Percentiles rank a stretch among this genome's conserved stretches.
These are phyloP conservation scores for Atta colombica DNA, from an alignment of 1,140 invertebrate species.

Conservation along the genomic window DNA sequence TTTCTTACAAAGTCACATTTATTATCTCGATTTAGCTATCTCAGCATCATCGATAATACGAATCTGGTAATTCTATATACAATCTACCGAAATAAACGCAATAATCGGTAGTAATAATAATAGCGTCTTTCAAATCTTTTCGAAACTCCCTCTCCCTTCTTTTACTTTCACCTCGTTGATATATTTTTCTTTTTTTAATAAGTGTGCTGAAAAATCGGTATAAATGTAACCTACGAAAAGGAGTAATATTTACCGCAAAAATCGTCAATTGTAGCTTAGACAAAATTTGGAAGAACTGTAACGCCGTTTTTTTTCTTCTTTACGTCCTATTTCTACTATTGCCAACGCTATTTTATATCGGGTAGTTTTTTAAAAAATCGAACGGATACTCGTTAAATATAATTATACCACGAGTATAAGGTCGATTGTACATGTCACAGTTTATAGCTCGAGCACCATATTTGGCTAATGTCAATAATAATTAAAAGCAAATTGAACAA, in stretches of 20 bases:
- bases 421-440: constrained; percentile 61
- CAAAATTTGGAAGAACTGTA: constrained; percentile 82
- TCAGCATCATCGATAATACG: constrained; percentile 78
- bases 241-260: constrained; percentile 79
- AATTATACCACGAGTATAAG: constrained; percentile 67
- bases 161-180: constrained; percentile 75
- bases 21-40: constrained; percentile 78
- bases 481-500: constrained; percentile 70
- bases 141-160: constrained; percentile 66
- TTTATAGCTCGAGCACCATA: constrained; percentile 74
- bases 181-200: constrained; percentile 73
- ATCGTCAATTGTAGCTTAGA: constrained; percentile 77
- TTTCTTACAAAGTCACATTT: constrained; percentile 83
- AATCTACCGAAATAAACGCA: constrained; percentile 75
- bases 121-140: constrained; percentile 72
- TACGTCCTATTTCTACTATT: constrained; percentile 72
- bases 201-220: constrained; percentile 82
- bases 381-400: constrained; percentile 65
- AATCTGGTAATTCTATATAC: constrained; percentile 79
- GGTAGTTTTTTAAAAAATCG: constrained; percentile 43
- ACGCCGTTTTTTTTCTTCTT: constrained; percentile 66
- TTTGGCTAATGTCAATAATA: constrained; percentile 64
- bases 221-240: constrained; percentile 81
- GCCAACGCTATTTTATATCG: constrained; percentile 72
- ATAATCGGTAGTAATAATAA: constrained; percentile 73